Evolutionary conservation across 2,797 vertebrate species (phyloP).

Genomic region (Pangasius sanitwongsei): DNA sequence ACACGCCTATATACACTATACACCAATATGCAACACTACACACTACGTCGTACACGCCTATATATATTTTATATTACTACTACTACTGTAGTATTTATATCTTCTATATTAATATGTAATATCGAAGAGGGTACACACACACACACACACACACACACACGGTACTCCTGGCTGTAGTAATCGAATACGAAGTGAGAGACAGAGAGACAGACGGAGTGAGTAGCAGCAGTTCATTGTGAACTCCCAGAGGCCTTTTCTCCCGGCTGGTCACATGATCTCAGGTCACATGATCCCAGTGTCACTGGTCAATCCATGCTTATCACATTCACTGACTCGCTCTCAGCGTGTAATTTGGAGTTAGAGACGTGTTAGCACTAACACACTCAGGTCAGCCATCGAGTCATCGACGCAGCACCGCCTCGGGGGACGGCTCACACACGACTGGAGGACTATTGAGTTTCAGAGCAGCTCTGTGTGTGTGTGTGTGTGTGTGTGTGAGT

Average conservation of each 20-base stretch:
- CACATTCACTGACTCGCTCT: slow-evolving; percentile 72
- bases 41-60: too few species aligned
- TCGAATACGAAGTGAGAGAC: background rate
- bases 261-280: background rate
- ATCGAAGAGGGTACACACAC: background rate
- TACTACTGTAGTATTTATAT: too few species aligned
- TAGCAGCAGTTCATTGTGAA: background rate
- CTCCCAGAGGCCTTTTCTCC: slow-evolving; percentile 36
- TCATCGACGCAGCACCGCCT: slow-evolving; percentile 75
- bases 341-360: slow-evolving; percentile 80
- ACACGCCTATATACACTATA: too few species aligned
- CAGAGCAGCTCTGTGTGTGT: slow-evolving; percentile 63
- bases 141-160: background rate
- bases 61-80: too few species aligned
- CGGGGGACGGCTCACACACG: slow-evolving; percentile 67
- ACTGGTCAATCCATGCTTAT: slow-evolving; percentile 78
- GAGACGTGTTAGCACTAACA: slow-evolving; percentile 79
- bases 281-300: slow-evolving; percentile 58
- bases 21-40: background rate
- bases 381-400: slow-evolving; percentile 72
- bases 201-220: background rate
- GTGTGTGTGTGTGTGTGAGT: slow-evolving; percentile 33
- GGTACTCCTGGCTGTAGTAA: background rate
- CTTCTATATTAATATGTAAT: too few species aligned
- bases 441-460: slow-evolving; percentile 73